phyloP scores from a whole-genome alignment of 30 jellyfish, hydroid and myxozoan species.

The Pseudorhiza aurosa region DNA sequence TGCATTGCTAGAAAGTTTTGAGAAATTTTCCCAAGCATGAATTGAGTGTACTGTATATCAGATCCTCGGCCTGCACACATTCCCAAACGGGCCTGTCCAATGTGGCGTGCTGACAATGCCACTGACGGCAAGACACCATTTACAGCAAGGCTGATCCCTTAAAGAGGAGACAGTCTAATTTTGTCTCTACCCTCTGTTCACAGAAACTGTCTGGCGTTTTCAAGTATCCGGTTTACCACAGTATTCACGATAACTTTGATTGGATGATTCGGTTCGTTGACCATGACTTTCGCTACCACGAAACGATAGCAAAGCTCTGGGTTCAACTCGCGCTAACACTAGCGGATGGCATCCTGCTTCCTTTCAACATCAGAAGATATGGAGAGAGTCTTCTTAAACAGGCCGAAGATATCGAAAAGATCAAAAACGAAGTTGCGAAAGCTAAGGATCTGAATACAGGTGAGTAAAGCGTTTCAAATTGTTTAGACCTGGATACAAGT shows the following conservation, averaged over 20 bases:
- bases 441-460: slow-evolving; percentile 63
- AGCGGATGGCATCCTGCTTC: slow-evolving; percentile 89
- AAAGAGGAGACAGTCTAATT: neutral
- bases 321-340: slow-evolving; percentile 77
- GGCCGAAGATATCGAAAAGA: slow-evolving; percentile 69
- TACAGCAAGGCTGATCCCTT: neutral
- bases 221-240: slow-evolving; percentile 94
- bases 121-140: no score
- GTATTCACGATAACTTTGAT: slow-evolving; percentile 86
- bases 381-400: slow-evolving; percentile 78
- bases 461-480: no score
- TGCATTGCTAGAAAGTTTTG: no score
- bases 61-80: no score
- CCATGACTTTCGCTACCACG: slow-evolving; percentile 95
- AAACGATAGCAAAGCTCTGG: slow-evolving; percentile 91
- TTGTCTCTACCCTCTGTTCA: no score
- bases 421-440: slow-evolving; percentile 23
- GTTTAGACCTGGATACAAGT: no score
- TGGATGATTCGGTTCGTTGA: slow-evolving; percentile 96
- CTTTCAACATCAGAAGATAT: slow-evolving; percentile 88
- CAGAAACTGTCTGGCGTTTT: slow-evolving; percentile 84
- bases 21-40: no score
- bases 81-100: no score
- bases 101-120: no score
- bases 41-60: no score